Base-by-base conservation (phyloP, 2,888 invertebrate genomes). In the Antheraea assamensis region DNA sequence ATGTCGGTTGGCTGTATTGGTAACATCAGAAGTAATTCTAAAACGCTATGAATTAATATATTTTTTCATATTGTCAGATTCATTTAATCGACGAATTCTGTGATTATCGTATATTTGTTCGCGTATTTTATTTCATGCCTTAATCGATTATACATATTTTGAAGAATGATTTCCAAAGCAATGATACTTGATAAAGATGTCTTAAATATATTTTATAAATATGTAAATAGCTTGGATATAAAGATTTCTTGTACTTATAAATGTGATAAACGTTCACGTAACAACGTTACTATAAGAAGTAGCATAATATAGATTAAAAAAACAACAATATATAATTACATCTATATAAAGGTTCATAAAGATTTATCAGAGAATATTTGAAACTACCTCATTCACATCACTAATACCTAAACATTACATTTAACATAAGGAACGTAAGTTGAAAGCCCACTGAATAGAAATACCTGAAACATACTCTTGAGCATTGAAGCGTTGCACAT, bases 401-500 rank as follows among this genome's bases (percentile, higher is more conserved):
- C 19, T 68, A 68, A 35, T 68, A 68, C 35, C 31, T 66, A 66
- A 19, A 66, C 19, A 31, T 68, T 68, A 35, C 1, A 68, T 68
- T 68, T 35, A 68, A 68, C 21, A 35, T 71, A 80, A 82, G 81
- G 78, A 83, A 82, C 42, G 42, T 42, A 82, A 77, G 76, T 81
- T 75, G 80, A 75, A 83, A 83, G 81, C 78, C 75, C 76, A 75
- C 73, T 75, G 75, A 77, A 64, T 17, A 64, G 15, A 80, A 78
- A 80, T 80, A 80, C 80, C 80, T 76, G 79, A 73, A 76, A 79
- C 73, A 21, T 35, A 68, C 77, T 75, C 42, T 87, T 86, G 88
- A 88, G 89, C 90, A 86, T 84, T 76, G 76, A 89, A 90, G 90
- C 89, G 82, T 84, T 78, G 84, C 83, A 84, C 80, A 80, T 82